phyloP scores from a whole-genome alignment of 2,797 vertebrate genomes.

The Peromyscus melanophrys region DNA sequence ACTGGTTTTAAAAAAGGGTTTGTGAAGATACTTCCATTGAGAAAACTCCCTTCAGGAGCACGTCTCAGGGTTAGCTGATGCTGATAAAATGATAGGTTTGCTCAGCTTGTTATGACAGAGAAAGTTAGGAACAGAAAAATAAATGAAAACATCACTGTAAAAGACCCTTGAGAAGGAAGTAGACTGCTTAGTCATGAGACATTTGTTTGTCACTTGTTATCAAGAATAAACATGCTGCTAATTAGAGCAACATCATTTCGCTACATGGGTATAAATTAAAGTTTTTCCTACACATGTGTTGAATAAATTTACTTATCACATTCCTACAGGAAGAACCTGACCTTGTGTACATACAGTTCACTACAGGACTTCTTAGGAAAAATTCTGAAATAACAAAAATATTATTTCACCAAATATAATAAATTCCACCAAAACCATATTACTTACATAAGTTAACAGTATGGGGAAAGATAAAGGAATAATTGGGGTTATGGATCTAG shows the following conservation, averaged over 20 bases:
- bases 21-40: background rate
- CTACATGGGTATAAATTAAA: background rate
- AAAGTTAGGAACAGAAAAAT: background rate
- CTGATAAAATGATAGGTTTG: background rate
- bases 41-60: background rate
- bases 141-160: background rate
- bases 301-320: background rate
- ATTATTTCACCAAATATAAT: background rate
- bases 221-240: background rate
- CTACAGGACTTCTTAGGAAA: background rate
- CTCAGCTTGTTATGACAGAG: background rate
- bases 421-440: background rate
- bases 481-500: background rate
- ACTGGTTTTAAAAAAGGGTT: background rate
- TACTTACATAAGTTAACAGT: background rate
- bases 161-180: background rate
- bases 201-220: background rate
- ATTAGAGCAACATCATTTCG: background rate
- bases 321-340: background rate
- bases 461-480: background rate
- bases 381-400: background rate
- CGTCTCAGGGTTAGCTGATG: background rate
- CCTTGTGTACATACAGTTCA: background rate
- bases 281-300: background rate
- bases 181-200: background rate